Evolutionary conservation across 1,140 invertebrate genomes (phyloP).

Genomic region (Pseudobourletiella spinata): DNA sequence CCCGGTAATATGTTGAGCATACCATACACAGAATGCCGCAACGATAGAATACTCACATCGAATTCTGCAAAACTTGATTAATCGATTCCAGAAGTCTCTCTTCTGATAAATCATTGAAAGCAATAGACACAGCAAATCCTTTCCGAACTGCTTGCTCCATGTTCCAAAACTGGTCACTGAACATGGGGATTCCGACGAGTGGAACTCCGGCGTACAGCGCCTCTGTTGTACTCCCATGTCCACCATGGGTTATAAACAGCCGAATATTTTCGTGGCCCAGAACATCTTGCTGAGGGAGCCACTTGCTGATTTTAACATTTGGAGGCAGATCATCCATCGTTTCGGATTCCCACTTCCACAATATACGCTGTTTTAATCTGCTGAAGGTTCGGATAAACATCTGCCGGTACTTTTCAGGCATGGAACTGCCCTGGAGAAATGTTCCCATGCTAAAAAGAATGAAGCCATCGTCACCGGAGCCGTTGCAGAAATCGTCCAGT

Average conservation of each 20-base stretch:
- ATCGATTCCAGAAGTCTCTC: constrained; percentile 38
- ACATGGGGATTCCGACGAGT: constrained; percentile 49
- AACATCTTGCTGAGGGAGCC: no score
- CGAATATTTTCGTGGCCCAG: background rate
- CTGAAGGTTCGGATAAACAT: constrained; percentile 17
- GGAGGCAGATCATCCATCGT: constrained; percentile 45
- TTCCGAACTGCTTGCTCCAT: constrained; percentile 19
- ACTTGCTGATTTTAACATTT: constrained; percentile 45
- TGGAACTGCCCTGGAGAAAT: constrained; percentile 44
- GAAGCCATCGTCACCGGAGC: constrained; percentile 43
- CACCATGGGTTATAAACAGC: no score
- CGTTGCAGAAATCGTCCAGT: constrained; percentile 36
- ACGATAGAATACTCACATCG: no score
- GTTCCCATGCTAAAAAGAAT: constrained; percentile 55
- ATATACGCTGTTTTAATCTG: constrained; percentile 44
- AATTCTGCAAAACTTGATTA: background rate
- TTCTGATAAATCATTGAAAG: constrained; percentile 35
- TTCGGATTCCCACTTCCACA: no score
- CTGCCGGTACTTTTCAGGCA: constrained; percentile 12
- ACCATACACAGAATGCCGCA: no score
- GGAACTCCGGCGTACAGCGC: constrained; percentile 44
- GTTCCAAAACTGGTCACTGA: constrained; percentile 51
- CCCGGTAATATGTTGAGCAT: no score
- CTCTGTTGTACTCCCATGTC: constrained; percentile 44
- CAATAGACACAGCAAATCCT: constrained; percentile 31